phyloP scores from a whole-genome alignment of 1,140 invertebrate species.

The Chlorops oryzae region DNA sequence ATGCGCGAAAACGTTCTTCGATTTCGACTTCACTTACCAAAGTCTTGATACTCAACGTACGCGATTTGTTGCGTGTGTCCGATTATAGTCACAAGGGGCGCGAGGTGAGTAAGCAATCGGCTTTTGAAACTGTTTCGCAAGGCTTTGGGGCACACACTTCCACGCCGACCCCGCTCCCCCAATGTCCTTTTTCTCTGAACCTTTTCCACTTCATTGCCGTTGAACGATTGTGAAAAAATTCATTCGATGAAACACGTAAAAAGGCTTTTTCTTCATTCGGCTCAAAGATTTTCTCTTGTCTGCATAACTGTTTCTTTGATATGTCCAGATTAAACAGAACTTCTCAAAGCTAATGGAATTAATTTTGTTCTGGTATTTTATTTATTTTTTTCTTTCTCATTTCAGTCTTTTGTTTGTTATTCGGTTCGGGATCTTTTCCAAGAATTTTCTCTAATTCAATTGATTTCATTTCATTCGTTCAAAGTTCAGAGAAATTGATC shows the following conservation, averaged over 20 bases:
- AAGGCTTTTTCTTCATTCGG: no score
- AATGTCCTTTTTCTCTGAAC: no score
- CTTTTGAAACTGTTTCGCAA: slow-evolving; percentile 22
- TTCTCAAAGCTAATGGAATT: no score
- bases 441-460: not conserved
- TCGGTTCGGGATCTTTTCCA: not conserved
- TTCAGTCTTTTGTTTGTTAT: not conserved
- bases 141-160: no score
- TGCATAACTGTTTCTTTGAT: no score
- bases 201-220: not conserved
- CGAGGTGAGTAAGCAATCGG: slow-evolving; percentile 33
- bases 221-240: no score
- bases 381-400: no score
- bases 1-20: slow-evolving; percentile 39
- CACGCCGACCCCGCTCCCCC: no score
- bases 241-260: no score
- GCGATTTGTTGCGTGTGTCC: slow-evolving; percentile 37
- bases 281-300: no score
- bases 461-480: not conserved
- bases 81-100: slow-evolving; percentile 15
- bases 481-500: no score
- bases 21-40: slow-evolving; percentile 43
- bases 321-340: not conserved
- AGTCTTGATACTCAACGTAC: slow-evolving; percentile 45
- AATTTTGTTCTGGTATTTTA: no score